A percentile compares a stretch with the other conserved stretches of the same genome.
phyloP scores from a whole-genome alignment of 2,888 invertebrate genomes.

The Mesoligia furuncula region DNA sequence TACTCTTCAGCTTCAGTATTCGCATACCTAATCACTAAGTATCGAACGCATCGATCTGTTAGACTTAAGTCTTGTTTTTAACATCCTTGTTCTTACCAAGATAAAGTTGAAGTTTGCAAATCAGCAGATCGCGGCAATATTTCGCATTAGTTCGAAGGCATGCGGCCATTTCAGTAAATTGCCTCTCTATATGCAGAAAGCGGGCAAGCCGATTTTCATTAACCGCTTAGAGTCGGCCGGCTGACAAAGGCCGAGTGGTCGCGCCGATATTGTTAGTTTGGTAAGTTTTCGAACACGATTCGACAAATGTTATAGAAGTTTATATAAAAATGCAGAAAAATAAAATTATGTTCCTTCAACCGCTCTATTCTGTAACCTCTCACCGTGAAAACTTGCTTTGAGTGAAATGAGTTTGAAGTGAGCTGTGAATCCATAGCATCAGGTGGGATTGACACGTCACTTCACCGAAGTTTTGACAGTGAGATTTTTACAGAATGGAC shows the following conservation, averaged over 20 bases:
- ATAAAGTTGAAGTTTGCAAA: constrained; percentile 59
- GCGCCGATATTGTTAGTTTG: constrained; percentile 63
- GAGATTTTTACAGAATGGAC: background rate
- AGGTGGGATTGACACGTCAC: background rate
- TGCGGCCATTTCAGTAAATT: constrained; percentile 83
- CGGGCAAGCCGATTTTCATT: constrained; percentile 86
- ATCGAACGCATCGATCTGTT: constrained; percentile 71
- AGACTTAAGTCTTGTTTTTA: constrained; percentile 7
- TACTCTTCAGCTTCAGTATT: constrained; percentile 75
- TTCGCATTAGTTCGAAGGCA: constrained; percentile 82
- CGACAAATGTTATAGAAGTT: constrained; percentile 10
- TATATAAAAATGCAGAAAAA: background rate
- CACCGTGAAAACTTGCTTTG: background rate
- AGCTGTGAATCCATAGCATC: background rate
- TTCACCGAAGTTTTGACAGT: background rate
- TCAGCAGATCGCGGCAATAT: constrained; percentile 71
- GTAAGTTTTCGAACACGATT: constrained; percentile 44
- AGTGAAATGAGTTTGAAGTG: background rate
- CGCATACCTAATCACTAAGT: constrained; percentile 80
- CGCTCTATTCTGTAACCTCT: background rate
- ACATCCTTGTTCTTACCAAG: constrained; percentile 23
- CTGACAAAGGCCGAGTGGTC: constrained; percentile 75
- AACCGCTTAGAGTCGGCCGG: constrained; percentile 76
- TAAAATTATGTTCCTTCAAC: background rate
- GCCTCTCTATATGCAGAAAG: constrained; percentile 87